These are phyloP conservation scores for Acropternis orthonyx DNA, from an alignment of 2,797 vertebrate species.

Conservation along the genomic window DNA sequence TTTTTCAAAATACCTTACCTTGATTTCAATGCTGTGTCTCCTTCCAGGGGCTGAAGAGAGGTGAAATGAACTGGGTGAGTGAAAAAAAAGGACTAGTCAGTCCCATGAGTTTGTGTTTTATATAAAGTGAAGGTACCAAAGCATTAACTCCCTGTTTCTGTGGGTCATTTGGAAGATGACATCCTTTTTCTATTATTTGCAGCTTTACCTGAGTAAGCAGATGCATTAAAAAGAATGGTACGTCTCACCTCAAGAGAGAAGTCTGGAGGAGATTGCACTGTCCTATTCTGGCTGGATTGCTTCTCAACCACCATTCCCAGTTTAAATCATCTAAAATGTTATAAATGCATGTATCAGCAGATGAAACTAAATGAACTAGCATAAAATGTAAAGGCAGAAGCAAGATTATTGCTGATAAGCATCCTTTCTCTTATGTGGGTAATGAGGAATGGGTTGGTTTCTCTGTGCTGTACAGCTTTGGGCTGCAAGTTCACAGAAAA, in stretches of 20 bases:
- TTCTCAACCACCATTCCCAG: neutral
- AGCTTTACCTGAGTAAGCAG: neutral
- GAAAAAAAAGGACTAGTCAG: neutral
- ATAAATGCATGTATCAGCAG: neutral
- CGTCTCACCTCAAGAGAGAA: neutral
- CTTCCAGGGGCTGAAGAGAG: neutral
- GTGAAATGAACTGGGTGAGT: neutral
- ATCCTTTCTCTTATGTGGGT: fast-evolving
- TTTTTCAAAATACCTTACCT: neutral
- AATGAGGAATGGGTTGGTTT: neutral
- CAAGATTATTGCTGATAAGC: neutral
- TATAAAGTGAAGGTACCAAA: neutral
- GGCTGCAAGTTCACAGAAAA: neutral
- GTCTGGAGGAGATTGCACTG: neutral
- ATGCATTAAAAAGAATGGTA: neutral
- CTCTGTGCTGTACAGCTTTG: neutral
- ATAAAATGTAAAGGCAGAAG: neutral
- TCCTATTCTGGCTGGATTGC: neutral
- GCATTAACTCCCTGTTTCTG: neutral
- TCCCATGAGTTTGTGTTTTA: neutral
- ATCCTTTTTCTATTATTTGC: neutral
- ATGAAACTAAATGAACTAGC: neutral
- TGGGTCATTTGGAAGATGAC: neutral
- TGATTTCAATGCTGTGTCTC: neutral
- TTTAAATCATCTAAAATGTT: neutral